Evolutionary conservation across 2,113 vertebrate genomes (phyloP), one percentile per base, ranked within the genome.

Genomic region (Procapra przewalskii): DNA sequence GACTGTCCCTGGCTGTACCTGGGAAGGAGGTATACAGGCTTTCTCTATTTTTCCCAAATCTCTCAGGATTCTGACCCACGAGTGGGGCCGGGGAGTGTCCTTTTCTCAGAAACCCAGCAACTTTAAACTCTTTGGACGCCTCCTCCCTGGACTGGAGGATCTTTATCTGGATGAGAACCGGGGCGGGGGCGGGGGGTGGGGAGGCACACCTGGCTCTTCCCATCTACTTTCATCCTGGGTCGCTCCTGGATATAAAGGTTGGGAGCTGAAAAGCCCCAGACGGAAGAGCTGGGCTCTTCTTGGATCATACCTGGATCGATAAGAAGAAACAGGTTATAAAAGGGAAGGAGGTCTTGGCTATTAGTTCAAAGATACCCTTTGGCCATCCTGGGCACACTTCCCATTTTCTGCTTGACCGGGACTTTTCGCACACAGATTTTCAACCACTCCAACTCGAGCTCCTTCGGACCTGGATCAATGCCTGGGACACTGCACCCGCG

Each of bases 141-240:
- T 21, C 54, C 29, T 59, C 17, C 15, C 55, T 62, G 60, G 99
- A 99, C 21, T 75, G 36, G 67, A 99, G 33, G 99, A 99, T 0
- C 99, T 99, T 88, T 99, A 99, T 87, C 97, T 97, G 0, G 99
- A 99, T 31, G 96, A 96, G 0, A 99, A 99, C 2, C 16, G 16
- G 16, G 33, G 31, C 3, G 31, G 16, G 31, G 62, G 7, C 2
- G 2, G 0, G 64, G 64, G 33, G 4, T 19, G 33, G 17, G 98
- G 96, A 98, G 77, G 98, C 89, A 0, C 98, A 99, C 27, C 98
- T 99, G 97, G 98, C 0, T 23, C 27, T n/a, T 25, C 17, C 23
- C 16, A 21, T 8, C 79, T 67, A 2, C 54, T 21, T 55, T 9
- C 90, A 27, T 48, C 31, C 15, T 14, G 62, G 15, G 45, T 31